phyloP scores from a whole-genome alignment of 2,113 vertebrate genomes.

The Limanda limanda region DNA sequence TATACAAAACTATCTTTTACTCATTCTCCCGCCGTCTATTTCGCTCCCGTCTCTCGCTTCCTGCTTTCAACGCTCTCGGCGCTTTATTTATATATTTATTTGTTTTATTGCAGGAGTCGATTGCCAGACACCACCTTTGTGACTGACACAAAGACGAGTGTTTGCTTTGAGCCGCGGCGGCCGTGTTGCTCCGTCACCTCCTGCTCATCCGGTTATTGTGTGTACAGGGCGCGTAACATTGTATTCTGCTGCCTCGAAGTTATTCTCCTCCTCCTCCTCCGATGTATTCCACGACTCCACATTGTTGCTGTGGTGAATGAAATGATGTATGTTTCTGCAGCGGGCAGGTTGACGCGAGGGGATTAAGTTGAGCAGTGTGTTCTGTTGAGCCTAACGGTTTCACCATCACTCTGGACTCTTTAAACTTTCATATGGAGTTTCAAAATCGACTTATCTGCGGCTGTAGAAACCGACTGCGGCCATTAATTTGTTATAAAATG shows the following conservation, averaged over 20 bases:
- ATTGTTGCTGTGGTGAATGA: slow-evolving; percentile 20
- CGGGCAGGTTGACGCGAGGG: background rate
- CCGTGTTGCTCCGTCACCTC: slow-evolving; percentile 23
- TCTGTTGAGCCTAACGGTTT: background rate
- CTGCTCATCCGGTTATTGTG: slow-evolving; percentile 21
- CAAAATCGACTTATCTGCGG: background rate
- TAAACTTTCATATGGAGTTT: background rate
- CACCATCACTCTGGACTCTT: background rate
- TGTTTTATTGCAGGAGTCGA: slow-evolving; percentile 27
- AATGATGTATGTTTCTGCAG: slow-evolving; percentile 2
- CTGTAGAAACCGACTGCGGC: background rate
- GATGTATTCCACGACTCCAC: background rate
- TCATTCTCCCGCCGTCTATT: slow-evolving; percentile 8
- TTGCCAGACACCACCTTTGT: slow-evolving; percentile 47
- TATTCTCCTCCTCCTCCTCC: slow-evolving; percentile 3
- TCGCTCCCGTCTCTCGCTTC: background rate
- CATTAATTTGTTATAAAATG: background rate
- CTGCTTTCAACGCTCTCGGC: slow-evolving; percentile 14
- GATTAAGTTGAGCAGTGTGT: background rate
- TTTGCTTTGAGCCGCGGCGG: slow-evolving; percentile 41
- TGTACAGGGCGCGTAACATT: background rate
- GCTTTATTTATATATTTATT: slow-evolving; percentile 1
- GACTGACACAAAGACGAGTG: slow-evolving; percentile 43
- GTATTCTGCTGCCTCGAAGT: slow-evolving; percentile 6
- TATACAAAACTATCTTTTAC: slow-evolving; percentile 17